Base-by-base conservation (phyloP, 2,888 invertebrate species). In the Volucella inflata region DNA sequence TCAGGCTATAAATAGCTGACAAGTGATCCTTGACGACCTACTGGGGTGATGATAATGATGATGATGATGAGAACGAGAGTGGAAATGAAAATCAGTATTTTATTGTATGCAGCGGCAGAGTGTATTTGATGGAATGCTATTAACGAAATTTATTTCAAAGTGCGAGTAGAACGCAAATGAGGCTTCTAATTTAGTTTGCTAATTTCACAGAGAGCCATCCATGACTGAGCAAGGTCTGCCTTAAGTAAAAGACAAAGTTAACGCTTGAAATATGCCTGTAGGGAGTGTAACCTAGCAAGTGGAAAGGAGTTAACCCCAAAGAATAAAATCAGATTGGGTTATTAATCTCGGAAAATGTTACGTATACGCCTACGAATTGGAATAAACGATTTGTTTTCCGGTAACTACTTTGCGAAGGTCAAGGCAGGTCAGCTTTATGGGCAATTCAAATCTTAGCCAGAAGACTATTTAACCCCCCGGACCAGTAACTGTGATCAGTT, bases 41-140 rank as follows among this genome's bases (percentile, higher is more conserved):
- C 48, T 75, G 67, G 65, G 67, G 57, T 75, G 75, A 75, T 48
- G 57, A 38, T 57, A 17, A 50, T 67, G 65, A 55, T 74, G 42
- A 64, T 53, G 53, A 17, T 53, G 30, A 30, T 30, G 30, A 30
- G 30, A 30, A 30, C 6, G 30, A 30, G 30, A 30, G 30, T 30
- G 30, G 30, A 30, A 30, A 30, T 30, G 30, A 30, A 30, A 30
- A 30, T 30, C 6, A 30, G 30, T 30, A 30, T 30, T 30, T 55
- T 55, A 57, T n/a, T 46, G 46, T 17, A 17, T 51, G 17, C 21
- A 51, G 9, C 2, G 14, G 21, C n/a, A 48, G 46, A 1, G n/a
- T 30, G 17, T 46, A 16, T 16, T 38, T 70, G 36, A 70, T 38
- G 36, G 46, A 57, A 51, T 70, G 46, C 12, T 67, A 16, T 30